phyloP scores from a whole-genome alignment of 2,797 vertebrate species.

The Tympanoctomys barrerae region DNA sequence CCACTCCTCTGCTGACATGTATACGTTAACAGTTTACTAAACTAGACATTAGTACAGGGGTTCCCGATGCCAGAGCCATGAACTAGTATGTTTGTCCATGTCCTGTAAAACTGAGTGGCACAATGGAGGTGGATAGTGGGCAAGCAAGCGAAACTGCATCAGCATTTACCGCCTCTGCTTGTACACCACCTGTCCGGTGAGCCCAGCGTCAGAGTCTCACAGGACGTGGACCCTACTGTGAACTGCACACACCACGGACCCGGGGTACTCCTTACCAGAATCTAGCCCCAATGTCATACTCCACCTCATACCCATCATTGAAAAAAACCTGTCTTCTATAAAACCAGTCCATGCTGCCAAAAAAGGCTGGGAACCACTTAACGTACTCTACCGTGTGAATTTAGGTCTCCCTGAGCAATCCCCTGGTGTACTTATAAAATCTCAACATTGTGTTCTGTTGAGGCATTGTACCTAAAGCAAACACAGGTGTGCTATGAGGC shows the following conservation, averaged over 20 bases:
- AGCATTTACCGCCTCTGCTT: background rate
- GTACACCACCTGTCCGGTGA: background rate
- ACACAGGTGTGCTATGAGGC: background rate
- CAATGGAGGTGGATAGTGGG: background rate
- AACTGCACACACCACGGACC: background rate
- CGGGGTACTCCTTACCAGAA: background rate
- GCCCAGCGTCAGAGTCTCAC: background rate
- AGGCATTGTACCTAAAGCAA: background rate
- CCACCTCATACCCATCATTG: background rate
- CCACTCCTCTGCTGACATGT: background rate
- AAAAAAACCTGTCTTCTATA: background rate
- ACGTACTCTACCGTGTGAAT: background rate
- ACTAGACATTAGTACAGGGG: background rate
- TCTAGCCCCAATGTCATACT: background rate
- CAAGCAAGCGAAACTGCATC: background rate
- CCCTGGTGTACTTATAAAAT: background rate
- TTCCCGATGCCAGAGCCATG: background rate
- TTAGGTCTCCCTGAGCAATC: background rate
- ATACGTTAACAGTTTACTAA: background rate
- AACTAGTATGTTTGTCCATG: background rate
- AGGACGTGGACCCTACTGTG: background rate
- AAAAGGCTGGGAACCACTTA: background rate
- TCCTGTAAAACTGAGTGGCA: background rate
- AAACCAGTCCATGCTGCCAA: background rate
- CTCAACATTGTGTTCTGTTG: constrained; percentile 5